Evolutionary conservation across 2,888 invertebrate genomes (phyloP).

Genomic region (Uropetala carovei): DNA sequence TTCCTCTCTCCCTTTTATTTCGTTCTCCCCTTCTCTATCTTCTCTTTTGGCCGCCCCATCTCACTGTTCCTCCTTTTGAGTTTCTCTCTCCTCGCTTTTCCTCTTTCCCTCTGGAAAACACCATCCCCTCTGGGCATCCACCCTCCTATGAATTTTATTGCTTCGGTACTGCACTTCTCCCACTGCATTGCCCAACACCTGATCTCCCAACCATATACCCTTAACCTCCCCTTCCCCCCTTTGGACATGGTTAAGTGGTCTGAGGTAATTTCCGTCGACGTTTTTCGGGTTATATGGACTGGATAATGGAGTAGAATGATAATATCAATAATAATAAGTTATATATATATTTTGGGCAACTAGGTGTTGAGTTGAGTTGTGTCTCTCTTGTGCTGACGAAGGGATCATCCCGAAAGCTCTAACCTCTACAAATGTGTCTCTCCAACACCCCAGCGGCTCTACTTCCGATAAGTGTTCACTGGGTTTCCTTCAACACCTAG

Average conservation of each 20-base stretch:
- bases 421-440: too few relatives aligned
- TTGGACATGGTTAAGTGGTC: background rate
- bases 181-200: background rate
- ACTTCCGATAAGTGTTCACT: too few relatives aligned
- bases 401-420: too few relatives aligned
- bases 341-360: too few relatives aligned
- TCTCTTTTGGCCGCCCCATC: too few relatives aligned
- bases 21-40: too few relatives aligned
- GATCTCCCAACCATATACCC: background rate
- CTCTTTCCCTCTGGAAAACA: background rate
- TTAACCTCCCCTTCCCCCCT: background rate
- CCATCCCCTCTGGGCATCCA: background rate
- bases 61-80: too few relatives aligned
- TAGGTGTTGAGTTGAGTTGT: too few relatives aligned
- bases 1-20: too few relatives aligned
- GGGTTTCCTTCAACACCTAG: too few relatives aligned
- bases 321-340: background rate
- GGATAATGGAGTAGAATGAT: conserved; percentile 10
- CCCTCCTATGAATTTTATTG: conserved; percentile 8
- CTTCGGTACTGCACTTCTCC: background rate
- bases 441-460: too few relatives aligned
- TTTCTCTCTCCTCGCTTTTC: background rate
- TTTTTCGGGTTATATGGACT: conserved; percentile 13
- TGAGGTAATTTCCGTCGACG: background rate
- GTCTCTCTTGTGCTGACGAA: too few relatives aligned